These are phyloP conservation scores for Cyclopterus lumpus DNA, from an alignment of 2,797 vertebrate genomes.

Conservation along the genomic window DNA sequence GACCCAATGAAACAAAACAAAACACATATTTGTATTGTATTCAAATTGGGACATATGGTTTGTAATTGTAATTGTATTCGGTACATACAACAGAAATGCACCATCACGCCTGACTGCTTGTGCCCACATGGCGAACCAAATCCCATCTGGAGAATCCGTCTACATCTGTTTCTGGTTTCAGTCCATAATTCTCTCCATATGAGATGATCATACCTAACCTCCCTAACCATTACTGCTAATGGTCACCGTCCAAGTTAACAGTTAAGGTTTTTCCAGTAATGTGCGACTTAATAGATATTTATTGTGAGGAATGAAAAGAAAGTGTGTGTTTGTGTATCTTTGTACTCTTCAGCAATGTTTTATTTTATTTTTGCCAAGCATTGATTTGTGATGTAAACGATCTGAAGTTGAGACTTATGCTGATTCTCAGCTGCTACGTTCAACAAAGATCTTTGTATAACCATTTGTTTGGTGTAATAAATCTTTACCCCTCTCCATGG, in stretches of 20 bases:
- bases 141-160: conserved; percentile 64
- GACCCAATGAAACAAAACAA: background rate
- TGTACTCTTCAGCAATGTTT: background rate
- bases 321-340: background rate
- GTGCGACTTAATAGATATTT: background rate
- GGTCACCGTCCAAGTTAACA: background rate
- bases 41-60: background rate
- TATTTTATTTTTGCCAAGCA: background rate
- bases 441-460: conserved; percentile 39
- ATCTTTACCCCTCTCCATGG: conserved; percentile 27
- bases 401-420: conserved; percentile 19
- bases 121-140: conserved; percentile 18
- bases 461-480: conserved; percentile 58
- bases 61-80: background rate
- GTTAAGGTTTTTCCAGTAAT: background rate
- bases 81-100: conserved; percentile 8
- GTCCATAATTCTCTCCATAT: conserved; percentile 43
- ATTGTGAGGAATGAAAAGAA: background rate
- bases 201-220: conserved; percentile 24
- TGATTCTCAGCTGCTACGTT: conserved; percentile 53
- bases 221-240: background rate
- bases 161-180: conserved; percentile 58
- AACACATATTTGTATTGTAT: background rate
- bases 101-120: background rate
- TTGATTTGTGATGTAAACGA: conserved; percentile 37